Percentiles rank a stretch among this genome's conserved stretches.
phyloP scores from a whole-genome alignment of 2,113 vertebrate species.

The Hippocampus comes region DNA sequence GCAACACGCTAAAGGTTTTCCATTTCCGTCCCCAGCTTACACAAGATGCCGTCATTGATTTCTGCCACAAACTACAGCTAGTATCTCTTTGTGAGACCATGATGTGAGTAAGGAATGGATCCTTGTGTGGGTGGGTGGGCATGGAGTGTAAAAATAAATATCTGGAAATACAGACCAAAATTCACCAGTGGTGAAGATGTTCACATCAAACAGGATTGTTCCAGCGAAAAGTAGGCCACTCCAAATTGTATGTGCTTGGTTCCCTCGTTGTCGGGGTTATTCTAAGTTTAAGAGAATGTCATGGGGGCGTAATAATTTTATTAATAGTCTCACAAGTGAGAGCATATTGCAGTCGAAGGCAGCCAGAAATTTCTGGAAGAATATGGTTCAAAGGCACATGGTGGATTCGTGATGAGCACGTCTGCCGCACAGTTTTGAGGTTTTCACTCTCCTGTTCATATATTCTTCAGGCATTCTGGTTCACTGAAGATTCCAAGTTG shows the following conservation, averaged over 20 bases:
- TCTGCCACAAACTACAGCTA: conserved; percentile 27
- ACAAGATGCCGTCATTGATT: conserved; percentile 49
- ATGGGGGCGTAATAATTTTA: neutral
- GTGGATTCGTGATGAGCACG: neutral
- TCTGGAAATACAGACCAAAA: neutral
- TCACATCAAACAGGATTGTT: conserved; percentile 22
- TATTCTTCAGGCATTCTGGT: no score
- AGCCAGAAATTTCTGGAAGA: neutral
- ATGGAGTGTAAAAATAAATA: conserved; percentile 11
- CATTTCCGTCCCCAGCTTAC: conserved; percentile 37
- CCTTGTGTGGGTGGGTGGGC: conserved; percentile 6
- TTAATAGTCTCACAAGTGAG: conserved; percentile 4
- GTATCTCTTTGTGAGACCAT: conserved; percentile 25
- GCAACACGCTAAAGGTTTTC: conserved; percentile 50
- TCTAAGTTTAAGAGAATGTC: conserved; percentile 20
- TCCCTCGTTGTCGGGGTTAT: conserved; percentile 32
- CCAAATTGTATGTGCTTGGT: conserved; percentile 18
- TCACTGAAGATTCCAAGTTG: no score
- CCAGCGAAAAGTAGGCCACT: conserved; percentile 37
- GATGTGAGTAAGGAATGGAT: conserved; percentile 23
- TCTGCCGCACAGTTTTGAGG: neutral
- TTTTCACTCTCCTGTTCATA: neutral
- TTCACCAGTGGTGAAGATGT: conserved; percentile 21
- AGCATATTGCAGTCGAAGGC: neutral
- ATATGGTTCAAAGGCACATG: neutral